Evolutionary conservation across 2,888 invertebrate genomes (phyloP).

Genomic region (Quadroppia sp.): DNA sequence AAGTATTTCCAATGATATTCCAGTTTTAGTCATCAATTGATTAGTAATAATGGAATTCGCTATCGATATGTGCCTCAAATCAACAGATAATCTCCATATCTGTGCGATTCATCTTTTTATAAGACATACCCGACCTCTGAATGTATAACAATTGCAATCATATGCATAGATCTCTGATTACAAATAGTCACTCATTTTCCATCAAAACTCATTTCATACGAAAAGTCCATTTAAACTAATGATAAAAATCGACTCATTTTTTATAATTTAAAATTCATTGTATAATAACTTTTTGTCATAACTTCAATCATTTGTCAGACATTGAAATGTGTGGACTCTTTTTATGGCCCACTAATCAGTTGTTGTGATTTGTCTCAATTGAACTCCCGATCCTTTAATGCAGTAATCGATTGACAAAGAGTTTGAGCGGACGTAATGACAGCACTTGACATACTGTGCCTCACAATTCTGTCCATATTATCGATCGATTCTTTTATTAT

Average conservation of each 20-base stretch:
- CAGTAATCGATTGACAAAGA: too few relatives aligned
- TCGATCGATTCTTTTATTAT: background rate
- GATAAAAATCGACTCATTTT: slow-evolving; percentile 5
- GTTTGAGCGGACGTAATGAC: background rate
- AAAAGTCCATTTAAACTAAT: background rate
- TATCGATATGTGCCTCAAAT: slow-evolving; percentile 34
- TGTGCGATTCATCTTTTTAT: background rate
- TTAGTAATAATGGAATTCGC: slow-evolving; percentile 4
- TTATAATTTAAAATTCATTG: slow-evolving; percentile 3
- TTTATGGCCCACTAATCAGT: background rate
- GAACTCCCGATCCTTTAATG: background rate
- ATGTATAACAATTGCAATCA: slow-evolving; percentile 6
- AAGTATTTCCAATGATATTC: slow-evolving; percentile 10
- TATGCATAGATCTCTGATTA: slow-evolving; percentile 29
- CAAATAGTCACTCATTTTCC: slow-evolving; percentile 24
- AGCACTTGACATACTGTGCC: slow-evolving; percentile 23
- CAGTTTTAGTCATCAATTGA: slow-evolving; percentile 30
- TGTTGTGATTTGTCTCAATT: too few relatives aligned
- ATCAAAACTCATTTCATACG: slow-evolving; percentile 2
- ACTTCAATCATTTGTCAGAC: background rate
- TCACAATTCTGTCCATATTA: slow-evolving; percentile 27
- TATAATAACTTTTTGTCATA: slow-evolving; percentile 11
- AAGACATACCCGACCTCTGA: slow-evolving; percentile 12
- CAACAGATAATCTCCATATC: slow-evolving; percentile 8
- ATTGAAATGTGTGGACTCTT: background rate